Conservation (phyloP, 1,140 invertebrate species). For the Drosophila simulans region DNA sequence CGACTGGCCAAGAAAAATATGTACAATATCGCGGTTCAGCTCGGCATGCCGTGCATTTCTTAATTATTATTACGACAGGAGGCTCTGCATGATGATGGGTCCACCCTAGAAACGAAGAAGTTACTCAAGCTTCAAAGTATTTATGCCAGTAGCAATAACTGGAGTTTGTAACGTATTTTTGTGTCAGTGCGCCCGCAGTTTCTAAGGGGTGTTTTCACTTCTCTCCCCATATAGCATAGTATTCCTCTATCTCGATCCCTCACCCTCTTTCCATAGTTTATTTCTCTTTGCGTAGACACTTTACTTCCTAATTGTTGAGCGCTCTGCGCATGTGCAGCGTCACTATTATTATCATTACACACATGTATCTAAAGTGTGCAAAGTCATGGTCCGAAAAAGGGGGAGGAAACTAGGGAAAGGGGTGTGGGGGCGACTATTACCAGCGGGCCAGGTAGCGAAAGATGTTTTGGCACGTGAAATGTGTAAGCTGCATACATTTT, state of each 20-base stretch:
- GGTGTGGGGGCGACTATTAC: slow-evolving; percentile 1
- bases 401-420: slow-evolving; percentile 11
- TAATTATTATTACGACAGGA: slow-evolving; percentile 70
- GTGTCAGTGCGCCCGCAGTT: slow-evolving; percentile 63
- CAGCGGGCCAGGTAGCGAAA: slow-evolving; percentile 8
- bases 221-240: not conserved
- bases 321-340: slow-evolving; percentile 80
- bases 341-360: slow-evolving; percentile 78
- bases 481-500: slow-evolving; percentile 65
- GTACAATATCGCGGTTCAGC: not conserved
- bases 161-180: slow-evolving; percentile 80
- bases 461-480: slow-evolving; percentile 74
- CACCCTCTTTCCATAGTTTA: not conserved
- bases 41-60: slow-evolving; percentile 72
- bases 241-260: not conserved
- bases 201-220: slow-evolving; percentile 62
- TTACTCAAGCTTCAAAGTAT: slow-evolving; percentile 65
- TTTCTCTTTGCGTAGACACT: slow-evolving; percentile 46
- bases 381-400: slow-evolving; percentile 58
- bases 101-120: slow-evolving; percentile 45
- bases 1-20: slow-evolving; percentile 34
- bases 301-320: slow-evolving; percentile 70
- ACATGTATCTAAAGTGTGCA: slow-evolving; percentile 49
- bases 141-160: slow-evolving; percentile 31
- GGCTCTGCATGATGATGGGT: slow-evolving; percentile 28